These are phyloP conservation scores for Beroe ovata DNA, from an alignment of 37 sponge, comb jelly and placozoan genomes.

Conservation along the genomic window DNA sequence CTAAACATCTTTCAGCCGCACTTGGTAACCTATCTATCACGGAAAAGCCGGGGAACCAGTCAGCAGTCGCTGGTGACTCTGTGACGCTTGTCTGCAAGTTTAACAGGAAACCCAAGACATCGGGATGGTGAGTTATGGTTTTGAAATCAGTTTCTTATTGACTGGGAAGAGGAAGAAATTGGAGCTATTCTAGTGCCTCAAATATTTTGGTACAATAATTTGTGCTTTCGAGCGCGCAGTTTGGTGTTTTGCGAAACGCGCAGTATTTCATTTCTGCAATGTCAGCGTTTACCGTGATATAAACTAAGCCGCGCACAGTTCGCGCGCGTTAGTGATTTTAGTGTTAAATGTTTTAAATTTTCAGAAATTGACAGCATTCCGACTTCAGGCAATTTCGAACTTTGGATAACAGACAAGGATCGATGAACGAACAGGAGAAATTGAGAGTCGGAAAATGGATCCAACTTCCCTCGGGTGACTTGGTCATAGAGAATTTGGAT, in stretches of 20 bases:
- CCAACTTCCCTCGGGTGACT: neutral
- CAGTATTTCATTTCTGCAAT: too few species aligned
- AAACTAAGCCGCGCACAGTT: slow-evolving; percentile 14
- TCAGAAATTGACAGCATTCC: too few species aligned
- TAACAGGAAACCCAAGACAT: slow-evolving; percentile 4
- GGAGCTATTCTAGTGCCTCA: too few species aligned
- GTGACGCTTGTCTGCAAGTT: slow-evolving; percentile 46
- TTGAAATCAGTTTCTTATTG: too few species aligned
- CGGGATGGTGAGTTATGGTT: slow-evolving; percentile 43
- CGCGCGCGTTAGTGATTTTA: too few species aligned
- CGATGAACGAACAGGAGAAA: neutral
- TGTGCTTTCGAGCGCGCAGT: too few species aligned
- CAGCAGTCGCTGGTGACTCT: neutral
- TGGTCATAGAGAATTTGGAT: slow-evolving; percentile 10
- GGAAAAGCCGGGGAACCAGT: slow-evolving; percentile 8
- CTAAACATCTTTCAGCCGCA: slow-evolving; percentile 16
- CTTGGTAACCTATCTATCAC: neutral
- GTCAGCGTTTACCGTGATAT: slow-evolving; percentile 44
- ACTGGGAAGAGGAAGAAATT: too few species aligned
- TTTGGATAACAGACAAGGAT: neutral
- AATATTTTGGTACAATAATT: too few species aligned
- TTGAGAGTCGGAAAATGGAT: neutral
- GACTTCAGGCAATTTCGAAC: slow-evolving; percentile 39
- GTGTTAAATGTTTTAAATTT: too few species aligned
- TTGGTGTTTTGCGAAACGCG: too few species aligned